Evolutionary conservation across 2,113 vertebrate genomes (phyloP).

Genomic region (Spea multiplicata): DNA sequence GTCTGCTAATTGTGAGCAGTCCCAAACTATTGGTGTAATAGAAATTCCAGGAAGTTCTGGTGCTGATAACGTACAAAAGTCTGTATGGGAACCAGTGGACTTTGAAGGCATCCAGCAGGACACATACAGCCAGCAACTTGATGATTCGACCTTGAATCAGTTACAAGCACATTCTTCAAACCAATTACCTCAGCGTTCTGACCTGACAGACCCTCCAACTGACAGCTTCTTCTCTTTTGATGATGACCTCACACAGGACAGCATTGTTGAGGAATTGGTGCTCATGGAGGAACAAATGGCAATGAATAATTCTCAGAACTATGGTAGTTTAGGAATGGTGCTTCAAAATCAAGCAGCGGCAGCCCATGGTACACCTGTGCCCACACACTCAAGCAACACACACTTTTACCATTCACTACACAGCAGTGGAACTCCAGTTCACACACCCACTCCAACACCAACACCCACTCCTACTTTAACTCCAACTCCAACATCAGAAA

Average conservation of each 20-base stretch:
- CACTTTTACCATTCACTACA: constrained; percentile 80
- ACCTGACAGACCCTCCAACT: constrained; percentile 79
- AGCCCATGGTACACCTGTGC: constrained; percentile 64
- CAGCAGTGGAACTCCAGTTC: constrained; percentile 78
- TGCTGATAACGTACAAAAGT: constrained; percentile 74
- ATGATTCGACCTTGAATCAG: constrained; percentile 69
- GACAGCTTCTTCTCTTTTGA: constrained; percentile 92
- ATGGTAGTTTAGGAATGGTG: constrained; percentile 71
- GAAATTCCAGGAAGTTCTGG: constrained; percentile 63
- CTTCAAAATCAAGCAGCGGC: constrained; percentile 71
- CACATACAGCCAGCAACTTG: constrained; percentile 71
- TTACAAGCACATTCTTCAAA: constrained; percentile 71
- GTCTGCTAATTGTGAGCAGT: constrained; percentile 62
- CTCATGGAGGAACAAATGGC: constrained; percentile 99
- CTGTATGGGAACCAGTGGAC: constrained; percentile 68
- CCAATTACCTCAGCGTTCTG: constrained; percentile 76
- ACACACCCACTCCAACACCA: constrained; percentile 80
- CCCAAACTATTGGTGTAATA: constrained; percentile 64
- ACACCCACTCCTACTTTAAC: constrained; percentile 85
- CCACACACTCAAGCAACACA: constrained; percentile 68
- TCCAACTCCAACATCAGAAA: constrained; percentile 86
- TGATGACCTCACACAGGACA: constrained; percentile 96
- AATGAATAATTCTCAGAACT: constrained; percentile 74
- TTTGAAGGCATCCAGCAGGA: constrained; percentile 72
- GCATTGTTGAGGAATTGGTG: constrained; percentile 97